Evolutionary conservation across 2,888 invertebrate genomes (phyloP), one percentile per base, ranked within the genome.

Genomic region (Tiphia femorata): DNA sequence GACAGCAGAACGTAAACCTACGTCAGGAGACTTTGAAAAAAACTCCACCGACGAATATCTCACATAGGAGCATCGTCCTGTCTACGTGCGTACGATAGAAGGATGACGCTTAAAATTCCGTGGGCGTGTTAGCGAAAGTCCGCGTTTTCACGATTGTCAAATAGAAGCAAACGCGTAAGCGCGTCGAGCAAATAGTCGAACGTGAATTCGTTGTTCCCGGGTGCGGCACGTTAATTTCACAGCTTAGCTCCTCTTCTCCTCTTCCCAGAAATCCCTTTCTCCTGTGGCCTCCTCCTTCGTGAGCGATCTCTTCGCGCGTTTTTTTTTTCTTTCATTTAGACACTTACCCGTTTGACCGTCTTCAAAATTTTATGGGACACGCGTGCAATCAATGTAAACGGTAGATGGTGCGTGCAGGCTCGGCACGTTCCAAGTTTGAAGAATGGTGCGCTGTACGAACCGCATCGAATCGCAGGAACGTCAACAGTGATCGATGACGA

Each of bases 111-210:
- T 64, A 47, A 59, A 51, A 74, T 73, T 73, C 72, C 41, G 23
- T 40, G 47, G 54, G 56, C 54, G 59, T 58, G 56, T 54, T 61
- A 71, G 73, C 72, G 73, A 74, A 74, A 74, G 74, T 74, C 25
- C 23, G 44, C 58, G 55, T 67, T 67, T 72, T 64, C 61, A 64
- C 64, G 61, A 58, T 60, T 63, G 72, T 74, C 69, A 70, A 73
- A 70, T 51, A 67, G 54, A 72, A 63, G 17, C 14, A 14, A n/a
- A 69, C 51, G 65, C 61, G 38, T 29, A 54, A 33, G 42, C 30
- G 47, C 44, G 44, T 23, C 57, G 21, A 61, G 37, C 49, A 53
- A 61, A 63, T 33, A 54, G 14, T 14, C 3, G 5, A 20, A 27
- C 25, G 44, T 14, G 35, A 12, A 19, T 20, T n/a, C 27, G 12